These are phyloP conservation scores for Furcula furcula DNA, from an alignment of 2,888 invertebrate genomes.

Conservation along the genomic window DNA sequence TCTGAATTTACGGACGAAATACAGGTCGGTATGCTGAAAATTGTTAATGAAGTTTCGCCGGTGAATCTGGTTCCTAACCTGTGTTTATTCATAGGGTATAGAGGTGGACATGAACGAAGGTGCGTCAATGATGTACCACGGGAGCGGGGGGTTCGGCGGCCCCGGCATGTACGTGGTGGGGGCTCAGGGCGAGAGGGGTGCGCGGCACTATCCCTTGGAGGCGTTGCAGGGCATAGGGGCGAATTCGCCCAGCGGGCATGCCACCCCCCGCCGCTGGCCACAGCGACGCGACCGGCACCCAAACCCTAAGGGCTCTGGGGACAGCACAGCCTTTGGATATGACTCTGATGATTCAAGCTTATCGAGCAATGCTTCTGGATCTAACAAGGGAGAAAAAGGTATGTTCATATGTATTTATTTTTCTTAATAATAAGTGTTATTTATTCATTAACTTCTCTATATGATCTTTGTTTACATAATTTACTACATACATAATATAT, in stretches of 20 bases:
- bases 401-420: slow-evolving; percentile 9
- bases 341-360: slow-evolving; percentile 76
- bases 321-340: slow-evolving; percentile 66
- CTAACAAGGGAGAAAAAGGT: slow-evolving; percentile 72
- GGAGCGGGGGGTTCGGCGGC: slow-evolving; percentile 54
- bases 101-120: slow-evolving; percentile 64
- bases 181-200: slow-evolving; percentile 49
- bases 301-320: slow-evolving; percentile 34
- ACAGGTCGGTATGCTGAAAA: slow-evolving; percentile 55
- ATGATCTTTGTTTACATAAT: too few relatives aligned
- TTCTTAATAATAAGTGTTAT: too few relatives aligned
- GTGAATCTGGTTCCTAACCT: slow-evolving; percentile 28
- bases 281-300: slow-evolving; percentile 53
- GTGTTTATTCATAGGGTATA: slow-evolving; percentile 42
- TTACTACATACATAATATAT: too few relatives aligned
- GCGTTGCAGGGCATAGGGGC: slow-evolving; percentile 49
- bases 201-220: slow-evolving; percentile 61
- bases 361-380: slow-evolving; percentile 75
- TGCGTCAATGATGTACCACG: slow-evolving; percentile 66
- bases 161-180: slow-evolving; percentile 56
- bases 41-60: slow-evolving; percentile 24
- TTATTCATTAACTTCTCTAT: too few relatives aligned
- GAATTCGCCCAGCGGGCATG: slow-evolving; percentile 34
- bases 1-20: slow-evolving; percentile 47
- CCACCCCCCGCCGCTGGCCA: slow-evolving; percentile 52